Evolutionary conservation across 2,113 vertebrate genomes (phyloP), one percentile per base, ranked within the genome.

Genomic region (Eurypyga helias): DNA sequence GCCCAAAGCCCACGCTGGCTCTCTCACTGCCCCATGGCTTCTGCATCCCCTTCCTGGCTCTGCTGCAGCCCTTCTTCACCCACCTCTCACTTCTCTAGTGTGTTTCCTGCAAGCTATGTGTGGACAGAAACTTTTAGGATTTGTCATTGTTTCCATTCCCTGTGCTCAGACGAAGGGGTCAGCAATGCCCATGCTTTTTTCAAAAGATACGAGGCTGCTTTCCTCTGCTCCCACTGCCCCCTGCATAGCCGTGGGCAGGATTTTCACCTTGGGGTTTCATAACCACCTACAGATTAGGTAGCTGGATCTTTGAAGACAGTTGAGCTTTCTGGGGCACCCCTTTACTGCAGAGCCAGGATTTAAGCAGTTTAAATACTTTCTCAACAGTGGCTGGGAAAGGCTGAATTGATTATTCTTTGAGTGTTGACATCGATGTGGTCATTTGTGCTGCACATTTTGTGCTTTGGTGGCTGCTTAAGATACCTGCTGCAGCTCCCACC

Each of bases 1-100:
- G 23, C 65, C 73, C 46, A 52, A 10, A 78, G 69, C 33, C 71
- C 51, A 38, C 0, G 0, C 43, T n/a, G 33, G 25, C 34, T 76
- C 34, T 69, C 70, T 52, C n/a, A 8, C 36, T 60, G 28, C 11
- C n/a, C 38, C 69, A 15, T 25, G 23, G n/a, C 41, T 80, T 55
- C 76, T 72, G 57, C 49, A 33, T 46, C 54, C 46, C 19, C 7
- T 31, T 49, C 36, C 52, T 28, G 62, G 11, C 38, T 70, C 48
- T 7, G 0, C 7, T 45, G 43, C 65, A 72, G 69, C 21, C 34
- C 28, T 73, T 89, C 67, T 45, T 34, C 66, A 46, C 36, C 73
- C 4, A 0, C 24, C 26, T 66, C 51, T 41, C 24, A 17, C 52
- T 60, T 52, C 57, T 25, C 33, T 46, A 0, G 11, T 5, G n/a